phyloP scores from a whole-genome alignment of 1,140 invertebrate species.

The Euwallacea similis region DNA sequence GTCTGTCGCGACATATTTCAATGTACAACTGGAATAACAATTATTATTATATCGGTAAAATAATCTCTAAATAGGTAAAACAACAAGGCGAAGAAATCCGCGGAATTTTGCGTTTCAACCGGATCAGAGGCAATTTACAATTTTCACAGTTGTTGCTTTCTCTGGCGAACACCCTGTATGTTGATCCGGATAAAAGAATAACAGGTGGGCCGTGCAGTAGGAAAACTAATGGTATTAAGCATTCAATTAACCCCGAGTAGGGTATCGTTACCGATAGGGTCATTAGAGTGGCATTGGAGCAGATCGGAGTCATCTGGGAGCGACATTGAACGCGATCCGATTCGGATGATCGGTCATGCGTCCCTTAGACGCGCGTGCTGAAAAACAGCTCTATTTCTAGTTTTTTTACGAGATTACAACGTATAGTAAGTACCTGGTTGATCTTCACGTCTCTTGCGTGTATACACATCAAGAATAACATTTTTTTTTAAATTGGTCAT shows the following conservation, averaged over 20 bases:
- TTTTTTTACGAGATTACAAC: not conserved
- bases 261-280: conserved; percentile 32
- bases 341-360: conserved; percentile 7
- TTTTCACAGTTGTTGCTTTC: too few species aligned
- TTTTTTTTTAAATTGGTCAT: too few species aligned
- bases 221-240: too few species aligned
- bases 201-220: too few species aligned
- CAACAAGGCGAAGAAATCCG: not conserved
- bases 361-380: conserved; percentile 16
- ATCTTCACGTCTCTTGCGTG: too few species aligned
- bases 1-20: not conserved
- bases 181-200: too few species aligned
- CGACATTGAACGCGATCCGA: conserved; percentile 2
- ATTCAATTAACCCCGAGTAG: conserved; percentile 32
- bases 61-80: not conserved
- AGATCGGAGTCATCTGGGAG: conserved; percentile 29
- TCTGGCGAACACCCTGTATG: too few species aligned
- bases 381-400: not conserved
- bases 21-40: conserved; percentile 1
- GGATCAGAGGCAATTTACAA: too few species aligned
- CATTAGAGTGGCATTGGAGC: conserved; percentile 26
- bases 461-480: too few species aligned
- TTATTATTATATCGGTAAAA: conserved; percentile 7
- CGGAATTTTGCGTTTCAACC: too few species aligned
- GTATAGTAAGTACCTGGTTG: too few species aligned